Base-by-base conservation (phyloP, 1,140 invertebrate species). In the Diabrotica virgifera region DNA sequence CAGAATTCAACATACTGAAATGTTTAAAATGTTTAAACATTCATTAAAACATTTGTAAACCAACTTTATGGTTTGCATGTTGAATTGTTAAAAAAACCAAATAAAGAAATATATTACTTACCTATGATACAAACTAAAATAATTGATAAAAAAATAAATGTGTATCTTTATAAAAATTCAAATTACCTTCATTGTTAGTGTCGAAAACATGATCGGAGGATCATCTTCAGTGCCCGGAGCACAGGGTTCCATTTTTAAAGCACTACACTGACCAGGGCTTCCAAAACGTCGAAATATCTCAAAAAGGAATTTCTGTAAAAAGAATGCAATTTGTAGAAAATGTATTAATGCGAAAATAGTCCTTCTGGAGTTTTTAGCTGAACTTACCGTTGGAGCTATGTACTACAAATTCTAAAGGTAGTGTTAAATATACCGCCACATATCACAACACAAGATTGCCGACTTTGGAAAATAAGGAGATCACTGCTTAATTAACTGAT, bases 201-300 rank as follows among this genome's bases (percentile, higher is more conserved):
- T 64, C 46, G 69, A 70, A 62, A 71, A 64, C 63, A 68, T 59
- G 50, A 66, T 57, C n/a, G 64, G 67, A 8, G 69, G 63, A 46
- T 77, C 76, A 62, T 76, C 74, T 72, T 77, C 76, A 14, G 76
- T 77, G 40, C 76, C 76, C 5, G 74, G 76, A 38, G 76, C 74
- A 13, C 67, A 67, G 36, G 76, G 76, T 64, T 77, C 76, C 74
- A 76, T 77, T 62, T 70, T 52, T 50, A 8, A 51, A 52, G 46
- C 59, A 55, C 59, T 62, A 68, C 63, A 55, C 63, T 67, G 36
- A 60, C 11, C 7, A 13, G 11, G 37, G 13, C 59, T 59, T 59
- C 24, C 38, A 55, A 59, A 53, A 35, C 5, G 36, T 46, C 24
- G 36, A 38, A 10, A 8, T 36, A 55, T 63, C 54, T 35, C 24